phyloP scores from a whole-genome alignment of 2,888 invertebrate genomes.

The Ormyrus rosae region DNA sequence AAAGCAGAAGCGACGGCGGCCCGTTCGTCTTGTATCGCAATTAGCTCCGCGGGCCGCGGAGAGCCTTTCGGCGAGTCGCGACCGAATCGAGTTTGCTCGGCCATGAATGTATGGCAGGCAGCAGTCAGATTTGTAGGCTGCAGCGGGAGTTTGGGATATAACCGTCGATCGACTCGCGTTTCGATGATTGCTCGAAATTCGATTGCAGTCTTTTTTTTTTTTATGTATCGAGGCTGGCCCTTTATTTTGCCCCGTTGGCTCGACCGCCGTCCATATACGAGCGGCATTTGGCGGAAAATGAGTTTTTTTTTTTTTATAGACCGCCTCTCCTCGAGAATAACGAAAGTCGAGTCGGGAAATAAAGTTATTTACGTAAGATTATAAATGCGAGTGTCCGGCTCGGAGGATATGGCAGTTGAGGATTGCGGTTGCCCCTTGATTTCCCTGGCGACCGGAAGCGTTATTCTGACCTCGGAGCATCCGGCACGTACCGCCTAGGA shows the following conservation, averaged over 20 bases:
- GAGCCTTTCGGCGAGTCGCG: background rate
- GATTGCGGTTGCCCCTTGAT: slow-evolving; percentile 62
- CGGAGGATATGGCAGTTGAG: slow-evolving; percentile 59
- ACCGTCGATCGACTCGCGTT: slow-evolving; percentile 24
- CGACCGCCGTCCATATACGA: background rate
- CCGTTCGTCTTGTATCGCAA: too few species aligned
- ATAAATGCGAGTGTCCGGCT: slow-evolving; percentile 58
- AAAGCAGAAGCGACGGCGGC: too few species aligned
- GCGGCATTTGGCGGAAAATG: too few species aligned
- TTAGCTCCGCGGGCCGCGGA: too few species aligned
- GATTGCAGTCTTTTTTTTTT: slow-evolving; percentile 51
- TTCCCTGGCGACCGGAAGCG: slow-evolving; percentile 64
- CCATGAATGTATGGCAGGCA: slow-evolving; percentile 13
- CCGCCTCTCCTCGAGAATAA: background rate
- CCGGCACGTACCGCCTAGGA: slow-evolving; percentile 46
- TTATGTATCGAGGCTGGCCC: slow-evolving; percentile 57
- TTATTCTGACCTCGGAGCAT: slow-evolving; percentile 59
- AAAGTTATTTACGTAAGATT: slow-evolving; percentile 60
- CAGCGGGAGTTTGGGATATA: background rate
- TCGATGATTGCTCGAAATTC: slow-evolving; percentile 61
- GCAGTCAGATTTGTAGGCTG: slow-evolving; percentile 10
- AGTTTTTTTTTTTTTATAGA: too few species aligned
- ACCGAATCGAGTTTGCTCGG: slow-evolving; percentile 2
- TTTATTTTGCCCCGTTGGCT: slow-evolving; percentile 22
- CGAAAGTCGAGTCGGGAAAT: slow-evolving; percentile 34